Evolutionary conservation across 1,140 invertebrate genomes (phyloP).

Genomic region (Dysdera silvatica): DNA sequence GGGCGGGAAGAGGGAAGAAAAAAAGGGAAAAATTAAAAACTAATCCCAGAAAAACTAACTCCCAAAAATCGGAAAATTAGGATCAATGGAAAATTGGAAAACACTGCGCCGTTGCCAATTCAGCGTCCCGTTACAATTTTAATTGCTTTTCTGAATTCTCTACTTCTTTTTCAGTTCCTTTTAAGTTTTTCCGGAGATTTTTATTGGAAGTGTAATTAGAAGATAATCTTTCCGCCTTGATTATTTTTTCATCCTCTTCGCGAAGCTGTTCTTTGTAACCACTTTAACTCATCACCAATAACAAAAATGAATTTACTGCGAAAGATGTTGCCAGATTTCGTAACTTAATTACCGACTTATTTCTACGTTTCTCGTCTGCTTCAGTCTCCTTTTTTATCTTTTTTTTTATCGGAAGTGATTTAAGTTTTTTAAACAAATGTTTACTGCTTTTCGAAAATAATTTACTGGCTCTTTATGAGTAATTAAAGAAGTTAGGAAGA

Average conservation of each 20-base stretch:
- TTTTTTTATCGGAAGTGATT: too few species aligned
- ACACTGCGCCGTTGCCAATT: slow-evolving; percentile 13
- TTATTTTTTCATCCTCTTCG: background rate
- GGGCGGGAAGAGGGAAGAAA: background rate
- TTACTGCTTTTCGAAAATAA: too few species aligned
- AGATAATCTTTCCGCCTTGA: slow-evolving; percentile 20
- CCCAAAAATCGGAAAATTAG: slow-evolving; percentile 23
- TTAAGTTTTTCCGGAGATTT: background rate
- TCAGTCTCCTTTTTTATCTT: background rate
- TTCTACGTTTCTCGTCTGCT: background rate
- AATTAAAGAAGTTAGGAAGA: too few species aligned
- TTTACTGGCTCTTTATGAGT: too few species aligned
- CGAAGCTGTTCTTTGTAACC: slow-evolving; percentile 21
- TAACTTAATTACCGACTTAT: slow-evolving; percentile 24
- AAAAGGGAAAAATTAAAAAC: background rate
- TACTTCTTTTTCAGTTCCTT: background rate
- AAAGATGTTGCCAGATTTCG: slow-evolving; percentile 23
- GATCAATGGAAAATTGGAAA: slow-evolving; percentile 28
- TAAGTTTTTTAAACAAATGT: too few species aligned
- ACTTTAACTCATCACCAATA: slow-evolving; percentile 29
- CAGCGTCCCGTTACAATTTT: slow-evolving; percentile 27
- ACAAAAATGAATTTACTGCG: slow-evolving; percentile 26
- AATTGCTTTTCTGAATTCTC: slow-evolving; percentile 29
- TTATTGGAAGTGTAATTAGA: slow-evolving; percentile 27
- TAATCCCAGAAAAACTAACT: background rate